phyloP scores from a whole-genome alignment of 2,113 vertebrate species.

The Tetrao urogallus region DNA sequence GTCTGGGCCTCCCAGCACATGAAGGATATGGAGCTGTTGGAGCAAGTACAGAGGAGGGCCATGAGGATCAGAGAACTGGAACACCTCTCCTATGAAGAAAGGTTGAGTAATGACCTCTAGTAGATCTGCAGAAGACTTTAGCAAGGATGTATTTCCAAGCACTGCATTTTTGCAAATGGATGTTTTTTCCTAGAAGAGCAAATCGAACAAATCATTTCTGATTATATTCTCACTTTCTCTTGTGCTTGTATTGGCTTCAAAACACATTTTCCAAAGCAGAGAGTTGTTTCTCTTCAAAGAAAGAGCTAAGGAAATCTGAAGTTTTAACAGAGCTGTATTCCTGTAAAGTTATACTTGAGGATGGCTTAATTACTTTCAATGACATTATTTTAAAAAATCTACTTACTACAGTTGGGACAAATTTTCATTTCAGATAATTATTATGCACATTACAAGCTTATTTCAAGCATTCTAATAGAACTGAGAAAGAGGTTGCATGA shows the following conservation, averaged over 20 bases:
- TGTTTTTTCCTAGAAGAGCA: not conserved
- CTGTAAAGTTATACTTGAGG: not conserved
- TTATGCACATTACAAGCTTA: not conserved
- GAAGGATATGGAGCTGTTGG: too few species aligned
- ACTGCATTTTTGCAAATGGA: not conserved
- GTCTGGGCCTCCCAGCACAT: too few species aligned
- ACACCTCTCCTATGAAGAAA: too few species aligned
- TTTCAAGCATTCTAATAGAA: not conserved
- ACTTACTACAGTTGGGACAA: not conserved
- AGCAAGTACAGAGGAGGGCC: too few species aligned
- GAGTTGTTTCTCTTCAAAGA: not conserved
- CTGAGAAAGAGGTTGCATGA: not conserved
- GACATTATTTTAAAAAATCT: not conserved
- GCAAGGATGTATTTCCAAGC: not conserved
- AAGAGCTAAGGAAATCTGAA: not conserved
- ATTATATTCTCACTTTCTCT: not conserved
- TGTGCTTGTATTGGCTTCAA: not conserved
- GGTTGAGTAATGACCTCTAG: not conserved
- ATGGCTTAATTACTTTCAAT: not conserved
- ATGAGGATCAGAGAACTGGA: too few species aligned
- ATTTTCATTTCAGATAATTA: not conserved
- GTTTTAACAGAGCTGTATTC: not conserved
- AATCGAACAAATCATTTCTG: not conserved
- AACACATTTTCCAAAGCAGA: not conserved
- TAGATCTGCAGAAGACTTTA: not conserved